A percentile compares a stretch with the other conserved stretches of the same genome.
Evolutionary conservation across 2,113 vertebrate species (phyloP).

Genomic region (Hemiprocne comata): DNA sequence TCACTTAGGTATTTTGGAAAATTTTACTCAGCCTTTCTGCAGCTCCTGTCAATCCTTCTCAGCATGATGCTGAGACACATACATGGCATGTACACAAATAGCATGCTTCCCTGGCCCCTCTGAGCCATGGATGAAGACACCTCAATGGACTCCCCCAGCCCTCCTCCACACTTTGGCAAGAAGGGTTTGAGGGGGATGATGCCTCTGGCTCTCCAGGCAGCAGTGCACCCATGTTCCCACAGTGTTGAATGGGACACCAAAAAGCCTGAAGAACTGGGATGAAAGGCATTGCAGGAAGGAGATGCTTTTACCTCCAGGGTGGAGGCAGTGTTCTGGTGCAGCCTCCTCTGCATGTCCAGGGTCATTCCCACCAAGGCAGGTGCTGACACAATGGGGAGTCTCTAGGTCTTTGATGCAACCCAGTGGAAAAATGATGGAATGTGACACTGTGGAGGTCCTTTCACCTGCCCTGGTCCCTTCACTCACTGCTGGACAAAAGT

Average conservation of each 20-base stretch:
- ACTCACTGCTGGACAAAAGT: not conserved
- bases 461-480: not conserved
- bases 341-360: not conserved
- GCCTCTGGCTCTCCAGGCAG: not conserved
- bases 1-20: conserved; percentile 66
- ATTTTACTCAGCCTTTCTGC: conserved; percentile 64
- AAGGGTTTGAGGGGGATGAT: fast-evolving
- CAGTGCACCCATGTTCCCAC: not conserved
- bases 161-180: not conserved
- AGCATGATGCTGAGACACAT: not conserved
- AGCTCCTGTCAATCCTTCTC: conserved; percentile 61
- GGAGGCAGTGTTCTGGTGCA: fast-evolving
- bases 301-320: not conserved
- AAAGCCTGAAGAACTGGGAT: not conserved
- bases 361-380: not conserved
- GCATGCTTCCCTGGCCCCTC: not conserved
- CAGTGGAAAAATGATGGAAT: not conserved
- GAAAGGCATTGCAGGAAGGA: not conserved
- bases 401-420: not conserved
- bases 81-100: not conserved
- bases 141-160: not conserved
- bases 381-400: fast-evolving
- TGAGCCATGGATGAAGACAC: not conserved
- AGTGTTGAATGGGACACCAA: not conserved
- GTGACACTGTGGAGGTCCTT: not conserved